Evolutionary conservation across 2,113 vertebrate genomes (phyloP), one percentile per base, ranked within the genome.

Genomic region (Bubo scandiacus): DNA sequence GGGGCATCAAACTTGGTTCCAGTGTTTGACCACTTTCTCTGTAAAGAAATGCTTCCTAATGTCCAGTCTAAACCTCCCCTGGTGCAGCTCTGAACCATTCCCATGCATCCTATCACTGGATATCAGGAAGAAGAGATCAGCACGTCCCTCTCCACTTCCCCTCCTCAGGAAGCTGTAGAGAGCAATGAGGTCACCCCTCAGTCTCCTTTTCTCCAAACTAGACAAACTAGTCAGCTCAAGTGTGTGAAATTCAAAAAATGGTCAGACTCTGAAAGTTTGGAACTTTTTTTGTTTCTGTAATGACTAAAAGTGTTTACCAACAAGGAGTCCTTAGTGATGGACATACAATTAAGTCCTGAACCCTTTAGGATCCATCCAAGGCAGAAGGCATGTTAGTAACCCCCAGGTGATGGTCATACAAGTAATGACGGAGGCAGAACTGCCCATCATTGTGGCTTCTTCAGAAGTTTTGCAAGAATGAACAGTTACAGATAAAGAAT

Each of bases 61-160:
- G 7, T 36, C 25, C 58, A 27, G 15, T 19, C 45, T 67, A 32
- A 84, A 58, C 15, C 20, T 81, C 4, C 8, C 9, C 6, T 47
- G 20, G 10, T 10, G 6, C 52, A 74, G 13, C 21, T 55, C 45
- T 51, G 27, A 65, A 89, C 10, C 27, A 40, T 59, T 70, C 20
- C 32, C 43, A 43, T 1, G 0, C 2, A 2, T 4, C 10, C 9
- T 70, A 4, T 10, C 21, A 20, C 40, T 71, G 25, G 21, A 66
- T 20, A 19, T 12, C 5, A 66, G 4, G 13, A 8, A 66, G 18
- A 86, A 52, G 26, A 57, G 29, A 2, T 73, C 65, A 86, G 21
- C 47, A 57, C 8, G 6, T 79, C 10, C 30, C 47, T 63, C 30
- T 63, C 27, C 12, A 49, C 8, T 26, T 68, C 43, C 43, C 43